Conservation (phyloP, 2,797 vertebrate genomes). For the Helostoma temminkii region DNA sequence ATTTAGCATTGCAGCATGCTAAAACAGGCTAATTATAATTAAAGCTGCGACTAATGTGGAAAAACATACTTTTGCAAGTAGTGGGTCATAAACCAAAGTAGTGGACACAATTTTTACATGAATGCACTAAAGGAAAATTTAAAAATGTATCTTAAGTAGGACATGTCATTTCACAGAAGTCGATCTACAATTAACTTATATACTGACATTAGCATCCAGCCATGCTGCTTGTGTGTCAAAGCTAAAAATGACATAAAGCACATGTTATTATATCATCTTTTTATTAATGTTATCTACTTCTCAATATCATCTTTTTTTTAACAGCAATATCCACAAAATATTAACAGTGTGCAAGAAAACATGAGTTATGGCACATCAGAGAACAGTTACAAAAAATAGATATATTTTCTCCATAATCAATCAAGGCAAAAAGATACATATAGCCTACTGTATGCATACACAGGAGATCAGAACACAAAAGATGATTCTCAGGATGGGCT, state of each 20-base stretch:
- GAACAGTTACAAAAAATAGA: slow-evolving; percentile 89
- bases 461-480: slow-evolving; percentile 83
- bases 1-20: too few relatives aligned
- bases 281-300: slow-evolving; percentile 85
- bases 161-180: too few relatives aligned
- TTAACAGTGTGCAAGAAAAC: slow-evolving; percentile 88
- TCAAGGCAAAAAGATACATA: slow-evolving; percentile 87
- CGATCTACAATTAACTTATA: neutral
- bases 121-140: too few relatives aligned
- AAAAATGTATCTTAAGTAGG: too few relatives aligned
- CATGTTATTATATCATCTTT: slow-evolving; percentile 76
- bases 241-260: slow-evolving; percentile 7
- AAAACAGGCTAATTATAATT: too few relatives aligned
- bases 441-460: slow-evolving; percentile 82
- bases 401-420: slow-evolving; percentile 86
- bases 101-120: too few relatives aligned
- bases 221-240: neutral
- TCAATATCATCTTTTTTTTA: slow-evolving; percentile 83
- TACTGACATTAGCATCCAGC: neutral
- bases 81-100: too few relatives aligned
- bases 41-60: too few relatives aligned
- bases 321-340: slow-evolving; percentile 92
- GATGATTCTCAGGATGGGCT: slow-evolving; percentile 75
- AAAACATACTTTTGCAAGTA: too few relatives aligned
- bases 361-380: slow-evolving; percentile 87